Conservation (phyloP, 2,113 vertebrate species). For the Centropristis striata region DNA sequence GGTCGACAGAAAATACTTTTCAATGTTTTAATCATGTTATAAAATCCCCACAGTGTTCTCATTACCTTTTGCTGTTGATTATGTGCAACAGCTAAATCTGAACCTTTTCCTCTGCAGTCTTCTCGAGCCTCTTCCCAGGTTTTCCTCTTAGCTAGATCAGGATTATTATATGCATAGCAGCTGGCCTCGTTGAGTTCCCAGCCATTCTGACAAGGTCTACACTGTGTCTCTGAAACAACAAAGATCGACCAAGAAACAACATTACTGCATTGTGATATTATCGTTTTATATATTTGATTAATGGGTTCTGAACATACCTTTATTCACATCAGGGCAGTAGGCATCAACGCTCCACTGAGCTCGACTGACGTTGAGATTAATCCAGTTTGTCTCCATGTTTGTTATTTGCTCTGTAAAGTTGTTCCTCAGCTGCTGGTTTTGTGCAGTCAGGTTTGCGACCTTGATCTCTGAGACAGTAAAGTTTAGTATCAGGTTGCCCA, state of each 20-base stretch:
- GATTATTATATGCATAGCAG: no score
- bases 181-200: no score
- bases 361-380: not conserved
- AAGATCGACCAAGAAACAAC: no score
- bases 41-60: no score
- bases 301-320: not conserved
- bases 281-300: no score
- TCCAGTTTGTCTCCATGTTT: not conserved
- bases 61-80: slow-evolving; percentile 31
- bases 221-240: no score
- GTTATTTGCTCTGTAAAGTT: no score
- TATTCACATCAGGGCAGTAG: slow-evolving; percentile 2
- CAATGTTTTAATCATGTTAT: not conserved
- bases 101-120: not conserved
- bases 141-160: accelerated
- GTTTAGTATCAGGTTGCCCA: not conserved
- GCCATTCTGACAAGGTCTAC: no score
- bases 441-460: not conserved
- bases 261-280: no score
- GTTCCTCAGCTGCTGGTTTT: not conserved
- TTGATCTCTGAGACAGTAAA: not conserved
- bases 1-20: not conserved
- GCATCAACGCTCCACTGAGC: slow-evolving; percentile 44
- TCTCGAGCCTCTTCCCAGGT: slow-evolving; percentile 19
- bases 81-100: slow-evolving; percentile 14